Percentiles rank a stretch among this genome's conserved stretches.
Evolutionary conservation across 2,797 vertebrate genomes (phyloP).

Genomic region (Petrocephalus schoutedeni): DNA sequence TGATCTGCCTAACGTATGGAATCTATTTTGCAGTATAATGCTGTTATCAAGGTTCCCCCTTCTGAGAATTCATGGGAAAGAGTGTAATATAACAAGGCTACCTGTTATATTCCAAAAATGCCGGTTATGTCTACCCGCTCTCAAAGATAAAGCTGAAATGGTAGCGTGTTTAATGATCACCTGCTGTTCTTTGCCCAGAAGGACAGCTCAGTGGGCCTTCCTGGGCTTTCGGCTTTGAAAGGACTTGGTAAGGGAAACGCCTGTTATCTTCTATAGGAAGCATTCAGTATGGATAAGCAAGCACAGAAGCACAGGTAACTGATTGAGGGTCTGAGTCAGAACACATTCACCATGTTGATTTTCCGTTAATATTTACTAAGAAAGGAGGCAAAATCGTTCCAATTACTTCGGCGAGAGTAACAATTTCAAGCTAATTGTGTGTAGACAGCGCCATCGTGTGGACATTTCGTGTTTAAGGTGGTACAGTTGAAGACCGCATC

Average conservation of each 20-base stretch:
- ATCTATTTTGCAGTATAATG: not conserved
- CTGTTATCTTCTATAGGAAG: not conserved
- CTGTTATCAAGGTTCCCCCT: not conserved
- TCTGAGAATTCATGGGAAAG: not conserved
- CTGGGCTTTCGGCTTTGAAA: not conserved
- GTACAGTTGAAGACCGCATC: not conserved
- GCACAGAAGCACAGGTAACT: not conserved
- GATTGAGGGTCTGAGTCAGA: not conserved
- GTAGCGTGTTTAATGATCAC: not conserved
- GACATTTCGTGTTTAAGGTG: not conserved
- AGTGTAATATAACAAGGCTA: not conserved
- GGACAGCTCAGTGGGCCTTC: not conserved
- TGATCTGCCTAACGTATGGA: not conserved
- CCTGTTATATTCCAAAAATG: not conserved
- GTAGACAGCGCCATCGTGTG: slow-evolving; percentile 20
- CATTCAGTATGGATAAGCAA: not conserved
- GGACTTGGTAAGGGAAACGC: not conserved
- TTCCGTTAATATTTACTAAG: not conserved
- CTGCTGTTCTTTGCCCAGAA: not conserved
- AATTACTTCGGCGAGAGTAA: not conserved
- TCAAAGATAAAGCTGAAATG: not conserved
- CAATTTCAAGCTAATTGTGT: not conserved
- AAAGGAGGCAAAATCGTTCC: not conserved
- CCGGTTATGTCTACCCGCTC: not conserved
- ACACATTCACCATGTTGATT: not conserved